phyloP scores from a whole-genome alignment of 2,113 vertebrate genomes.

The Pitta sordida region DNA sequence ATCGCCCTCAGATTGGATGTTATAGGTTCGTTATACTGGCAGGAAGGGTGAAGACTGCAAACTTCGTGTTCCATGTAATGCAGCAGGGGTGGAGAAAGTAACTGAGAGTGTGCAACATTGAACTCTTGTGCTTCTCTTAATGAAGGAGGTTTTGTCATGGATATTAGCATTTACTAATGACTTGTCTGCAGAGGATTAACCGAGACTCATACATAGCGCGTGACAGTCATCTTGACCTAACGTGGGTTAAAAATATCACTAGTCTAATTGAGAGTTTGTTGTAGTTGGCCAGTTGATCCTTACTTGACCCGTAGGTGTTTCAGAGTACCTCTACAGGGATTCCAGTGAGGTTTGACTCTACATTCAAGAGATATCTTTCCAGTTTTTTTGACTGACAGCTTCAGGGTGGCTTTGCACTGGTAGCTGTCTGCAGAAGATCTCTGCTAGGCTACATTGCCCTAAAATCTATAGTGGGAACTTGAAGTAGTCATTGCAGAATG shows the following conservation, averaged over 20 bases:
- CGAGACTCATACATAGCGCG: accelerated
- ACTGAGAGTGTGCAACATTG: neutral
- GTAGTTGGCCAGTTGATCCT: neutral
- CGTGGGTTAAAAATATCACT: neutral
- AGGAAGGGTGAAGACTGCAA: neutral
- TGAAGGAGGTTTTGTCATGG: neutral
- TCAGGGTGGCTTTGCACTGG: neutral
- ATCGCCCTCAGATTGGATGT: neutral
- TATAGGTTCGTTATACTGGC: neutral
- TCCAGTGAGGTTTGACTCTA: neutral
- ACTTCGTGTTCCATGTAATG: neutral
- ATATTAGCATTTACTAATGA: neutral
- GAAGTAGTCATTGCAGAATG: neutral
- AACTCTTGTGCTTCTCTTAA: neutral
- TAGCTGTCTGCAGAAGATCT: neutral
- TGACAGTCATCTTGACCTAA: neutral
- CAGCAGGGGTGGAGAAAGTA: neutral
- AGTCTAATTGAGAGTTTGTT: neutral
- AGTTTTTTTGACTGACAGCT: neutral
- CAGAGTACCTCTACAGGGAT: neutral
- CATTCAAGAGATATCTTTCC: neutral
- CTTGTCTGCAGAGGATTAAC: neutral
- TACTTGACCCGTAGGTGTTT: accelerated
- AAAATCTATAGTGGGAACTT: neutral
- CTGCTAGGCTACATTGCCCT: neutral